A percentile compares a stretch with the other conserved stretches of the same genome.
These are phyloP conservation scores for Neotragus moschatus DNA, from an alignment of 2,113 vertebrate species.

Conservation along the genomic window DNA sequence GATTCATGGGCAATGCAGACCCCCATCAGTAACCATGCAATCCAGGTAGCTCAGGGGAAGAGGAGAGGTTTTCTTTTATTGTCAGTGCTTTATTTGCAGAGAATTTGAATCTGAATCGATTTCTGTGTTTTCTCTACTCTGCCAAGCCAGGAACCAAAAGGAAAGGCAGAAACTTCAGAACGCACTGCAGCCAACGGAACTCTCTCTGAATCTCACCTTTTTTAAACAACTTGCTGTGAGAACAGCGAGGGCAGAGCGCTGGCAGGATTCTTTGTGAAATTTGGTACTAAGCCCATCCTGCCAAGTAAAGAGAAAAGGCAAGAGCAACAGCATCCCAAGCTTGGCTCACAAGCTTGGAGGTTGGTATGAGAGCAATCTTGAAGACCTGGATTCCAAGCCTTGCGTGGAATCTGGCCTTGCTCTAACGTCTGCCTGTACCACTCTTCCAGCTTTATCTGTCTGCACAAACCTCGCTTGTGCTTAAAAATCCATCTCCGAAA, in stretches of 20 bases:
- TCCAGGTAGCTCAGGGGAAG: background rate
- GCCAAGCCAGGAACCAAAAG: background rate
- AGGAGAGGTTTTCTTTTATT: background rate
- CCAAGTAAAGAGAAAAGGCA: background rate
- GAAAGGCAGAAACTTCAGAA: background rate
- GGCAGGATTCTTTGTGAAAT: background rate
- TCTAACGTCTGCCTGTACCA: background rate
- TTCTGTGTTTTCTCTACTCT: background rate
- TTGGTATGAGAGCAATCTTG: background rate
- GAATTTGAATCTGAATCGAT: background rate
- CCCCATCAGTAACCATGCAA: background rate
- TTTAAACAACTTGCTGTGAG: background rate
- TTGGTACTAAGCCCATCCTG: background rate
- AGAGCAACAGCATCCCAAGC: background rate
- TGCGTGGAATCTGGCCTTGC: background rate
- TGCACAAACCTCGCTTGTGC: background rate
- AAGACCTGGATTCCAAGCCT: background rate
- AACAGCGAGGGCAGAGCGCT: background rate
- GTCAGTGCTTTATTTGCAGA: background rate
- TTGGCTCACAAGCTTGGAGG: background rate
- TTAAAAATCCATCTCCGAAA: background rate
- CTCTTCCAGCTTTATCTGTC: background rate
- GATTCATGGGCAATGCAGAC: background rate
- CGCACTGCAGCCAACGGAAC: background rate
- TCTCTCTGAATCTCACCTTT: conserved; percentile 17